Base-by-base conservation (phyloP, 2,888 invertebrate species). In the Ochropacha duplaris region DNA sequence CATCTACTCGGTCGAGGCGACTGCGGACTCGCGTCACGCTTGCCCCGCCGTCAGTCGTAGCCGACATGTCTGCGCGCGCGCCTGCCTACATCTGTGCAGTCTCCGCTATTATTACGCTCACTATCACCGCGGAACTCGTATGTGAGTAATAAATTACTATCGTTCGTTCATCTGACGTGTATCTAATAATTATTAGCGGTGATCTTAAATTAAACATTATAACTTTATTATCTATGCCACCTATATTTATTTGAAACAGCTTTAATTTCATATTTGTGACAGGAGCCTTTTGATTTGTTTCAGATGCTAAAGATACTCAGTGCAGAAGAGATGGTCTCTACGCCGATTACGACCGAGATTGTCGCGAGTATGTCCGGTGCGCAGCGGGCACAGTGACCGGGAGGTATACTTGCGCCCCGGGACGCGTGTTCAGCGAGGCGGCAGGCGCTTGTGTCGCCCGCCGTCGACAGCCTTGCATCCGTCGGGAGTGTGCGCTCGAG, bases 341-440 rank as follows among this genome's bases (percentile, higher is more conserved):
- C 66, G 87, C 92, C 22, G 90, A 93, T 72, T 90, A 89, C 78
- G 86, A 87, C 22, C 81, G 81, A 55, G 85, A 85, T 39, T 93
- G 93, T 66, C 85, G 83, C 56, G 88, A 90, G 69, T 93, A 93
- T 72, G 85, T 88, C 61, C 84, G 87, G 59, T 93, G 93, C 74
- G 69, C 75, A 50, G 80, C 74, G 34, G 88, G 90, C 44, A 64
- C 57, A 22, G 72, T 80, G 57, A 77, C 72, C 56, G 81, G 81
- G 12, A 83, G 86, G 28, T 92, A 92, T 72, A 66, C 74, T 50
- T 93, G 93, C 71, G 83, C 78, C 6, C 65, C 78, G 11, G 92
- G 86, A 12, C 85, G 90, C 19, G 83, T 82, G 55, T 93, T 93
- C 79, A 92, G 88, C 75, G 88, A 88, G 64, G 79, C 79, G 24